Conservation (phyloP, 2,113 vertebrate genomes). For the Paralichthys olivaceus region DNA sequence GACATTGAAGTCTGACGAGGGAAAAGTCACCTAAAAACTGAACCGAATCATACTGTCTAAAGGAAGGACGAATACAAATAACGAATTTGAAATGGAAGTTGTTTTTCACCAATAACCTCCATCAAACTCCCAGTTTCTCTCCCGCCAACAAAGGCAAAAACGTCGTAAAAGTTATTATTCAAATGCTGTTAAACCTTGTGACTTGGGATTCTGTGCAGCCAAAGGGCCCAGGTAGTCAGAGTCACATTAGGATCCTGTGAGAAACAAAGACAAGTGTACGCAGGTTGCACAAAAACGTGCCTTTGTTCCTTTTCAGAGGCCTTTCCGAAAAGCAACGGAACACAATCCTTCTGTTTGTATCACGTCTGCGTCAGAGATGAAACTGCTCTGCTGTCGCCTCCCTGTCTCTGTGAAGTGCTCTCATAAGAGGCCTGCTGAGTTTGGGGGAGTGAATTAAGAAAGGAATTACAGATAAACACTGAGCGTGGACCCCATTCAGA, state of each 20-base stretch:
- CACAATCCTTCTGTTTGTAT: constrained; percentile 68
- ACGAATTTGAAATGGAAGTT: constrained; percentile 60
- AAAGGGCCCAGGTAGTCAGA: constrained; percentile 3
- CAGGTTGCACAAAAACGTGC: constrained; percentile 10
- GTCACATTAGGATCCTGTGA: constrained; percentile 8
- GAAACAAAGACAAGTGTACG: constrained; percentile 37
- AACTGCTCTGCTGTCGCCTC: constrained; percentile 33
- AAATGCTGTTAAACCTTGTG: not conserved
- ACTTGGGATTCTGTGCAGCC: constrained; percentile 1
- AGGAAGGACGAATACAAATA: constrained; percentile 71
- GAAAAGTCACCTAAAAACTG: constrained; percentile 41
- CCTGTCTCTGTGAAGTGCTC: constrained; percentile 49
- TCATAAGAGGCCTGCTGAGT: not conserved
- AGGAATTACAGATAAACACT: constrained; percentile 26
- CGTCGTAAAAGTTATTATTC: too few relatives aligned
- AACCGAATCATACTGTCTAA: not conserved
- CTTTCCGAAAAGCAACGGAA: constrained; percentile 60
- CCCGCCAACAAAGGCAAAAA: not conserved
- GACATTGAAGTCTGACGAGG: constrained; percentile 57
- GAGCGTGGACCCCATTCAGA: too few relatives aligned
- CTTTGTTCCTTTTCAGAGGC: constrained; percentile 21
- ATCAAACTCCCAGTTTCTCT: not conserved
- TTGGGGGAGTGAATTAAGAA: not conserved
- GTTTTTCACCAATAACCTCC: not conserved
- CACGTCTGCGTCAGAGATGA: constrained; percentile 38